phyloP scores from a whole-genome alignment of 2,113 vertebrate species.

The Sphyrna mokarran region DNA sequence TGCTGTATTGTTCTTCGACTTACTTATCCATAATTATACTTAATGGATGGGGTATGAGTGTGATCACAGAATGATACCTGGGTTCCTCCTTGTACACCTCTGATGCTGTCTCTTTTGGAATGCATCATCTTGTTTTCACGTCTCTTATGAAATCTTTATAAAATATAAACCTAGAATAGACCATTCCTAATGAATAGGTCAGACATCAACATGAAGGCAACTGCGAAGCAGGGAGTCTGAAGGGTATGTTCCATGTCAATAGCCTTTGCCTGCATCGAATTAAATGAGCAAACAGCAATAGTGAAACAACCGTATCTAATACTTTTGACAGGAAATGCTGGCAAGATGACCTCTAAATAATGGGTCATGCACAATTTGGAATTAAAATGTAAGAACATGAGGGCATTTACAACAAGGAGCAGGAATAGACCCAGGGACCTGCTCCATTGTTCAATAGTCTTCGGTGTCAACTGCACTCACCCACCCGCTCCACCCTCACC shows the following conservation, averaged over 20 bases:
- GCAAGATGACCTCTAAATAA: not conserved
- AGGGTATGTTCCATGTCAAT: not conserved
- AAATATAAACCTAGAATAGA: not conserved
- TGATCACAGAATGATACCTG: not conserved
- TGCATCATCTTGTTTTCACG: not conserved
- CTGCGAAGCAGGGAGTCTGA: not conserved
- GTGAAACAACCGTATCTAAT: slow-evolving; percentile 11
- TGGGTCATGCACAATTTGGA: slow-evolving; percentile 7
- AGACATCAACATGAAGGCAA: not conserved
- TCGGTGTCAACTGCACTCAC: too few relatives aligned
- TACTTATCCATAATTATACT: not conserved
- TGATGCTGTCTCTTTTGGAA: not conserved
- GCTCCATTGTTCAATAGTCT: not conserved
- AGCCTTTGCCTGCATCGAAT: not conserved
- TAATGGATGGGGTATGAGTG: not conserved
- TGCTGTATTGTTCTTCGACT: too few relatives aligned
- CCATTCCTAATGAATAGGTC: not conserved
- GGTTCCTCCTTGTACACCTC: not conserved
- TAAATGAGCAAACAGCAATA: not conserved
- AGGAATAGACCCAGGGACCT: not conserved
- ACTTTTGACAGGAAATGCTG: not conserved
- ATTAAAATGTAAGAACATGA: not conserved
- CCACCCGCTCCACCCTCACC: too few relatives aligned
- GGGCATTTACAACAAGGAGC: not conserved
- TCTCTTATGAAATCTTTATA: not conserved